Conservation (phyloP, 2,797 vertebrate genomes). For the Psittacula echo region DNA sequence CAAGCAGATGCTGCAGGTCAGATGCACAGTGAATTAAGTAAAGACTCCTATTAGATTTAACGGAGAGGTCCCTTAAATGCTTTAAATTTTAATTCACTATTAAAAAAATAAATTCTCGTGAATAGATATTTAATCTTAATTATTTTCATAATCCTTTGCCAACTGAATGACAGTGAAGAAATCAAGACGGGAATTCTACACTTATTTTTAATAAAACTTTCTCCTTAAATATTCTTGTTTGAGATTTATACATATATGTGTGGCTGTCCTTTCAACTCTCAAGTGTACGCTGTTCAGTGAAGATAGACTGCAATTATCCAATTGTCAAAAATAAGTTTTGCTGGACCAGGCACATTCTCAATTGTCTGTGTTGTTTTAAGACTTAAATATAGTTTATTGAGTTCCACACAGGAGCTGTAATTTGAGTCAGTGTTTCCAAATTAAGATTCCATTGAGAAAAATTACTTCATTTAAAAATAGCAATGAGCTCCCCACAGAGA, state of each 20-base stretch:
- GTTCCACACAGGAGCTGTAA: not conserved
- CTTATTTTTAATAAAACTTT: not conserved
- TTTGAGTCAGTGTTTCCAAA: not conserved
- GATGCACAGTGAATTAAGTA: not conserved
- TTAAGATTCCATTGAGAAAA: not conserved
- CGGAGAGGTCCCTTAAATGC: not conserved
- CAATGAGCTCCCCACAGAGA: not conserved
- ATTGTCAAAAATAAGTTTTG: not conserved
- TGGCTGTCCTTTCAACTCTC: not conserved
- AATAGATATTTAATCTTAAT: not conserved
- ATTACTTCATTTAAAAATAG: not conserved
- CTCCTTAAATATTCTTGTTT: not conserved
- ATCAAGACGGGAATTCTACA: not conserved
- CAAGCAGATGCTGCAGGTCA: not conserved
- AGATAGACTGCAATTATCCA: not conserved
- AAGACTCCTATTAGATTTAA: not conserved
- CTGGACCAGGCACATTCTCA: not conserved
- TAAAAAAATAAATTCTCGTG: not conserved
- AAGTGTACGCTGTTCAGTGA: not conserved
- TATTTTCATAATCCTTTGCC: not conserved
- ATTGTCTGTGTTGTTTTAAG: constrained; percentile 1
- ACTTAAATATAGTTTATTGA: not conserved
- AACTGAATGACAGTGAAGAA: not conserved
- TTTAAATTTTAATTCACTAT: not conserved
- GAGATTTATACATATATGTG: not conserved